These are phyloP conservation scores for Tragelaphus strepsiceros DNA, from an alignment of 2,113 vertebrate genomes.

Conservation along the genomic window DNA sequence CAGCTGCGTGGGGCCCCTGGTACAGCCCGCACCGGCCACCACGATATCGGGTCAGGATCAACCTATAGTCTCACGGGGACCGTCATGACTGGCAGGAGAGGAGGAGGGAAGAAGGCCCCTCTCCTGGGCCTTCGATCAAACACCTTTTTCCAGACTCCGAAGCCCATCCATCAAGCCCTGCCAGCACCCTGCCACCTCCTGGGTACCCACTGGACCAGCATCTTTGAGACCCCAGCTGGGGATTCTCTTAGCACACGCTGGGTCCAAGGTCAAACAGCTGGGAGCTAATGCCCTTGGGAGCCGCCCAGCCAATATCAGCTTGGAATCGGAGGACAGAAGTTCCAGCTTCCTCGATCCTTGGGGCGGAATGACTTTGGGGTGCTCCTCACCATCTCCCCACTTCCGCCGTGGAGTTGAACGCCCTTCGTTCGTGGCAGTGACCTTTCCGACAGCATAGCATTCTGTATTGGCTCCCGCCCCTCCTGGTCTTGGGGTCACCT, in stretches of 20 bases:
- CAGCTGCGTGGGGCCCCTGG: background rate
- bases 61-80: background rate
- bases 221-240: background rate
- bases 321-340: accelerated
- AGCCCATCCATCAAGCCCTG: background rate
- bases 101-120: background rate
- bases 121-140: background rate
- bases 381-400: too few relatives aligned
- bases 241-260: background rate
- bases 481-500: background rate
- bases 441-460: accelerated
- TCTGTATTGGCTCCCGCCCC: background rate
- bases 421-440: accelerated
- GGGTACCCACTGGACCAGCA: background rate
- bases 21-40: background rate
- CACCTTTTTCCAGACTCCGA: too few relatives aligned
- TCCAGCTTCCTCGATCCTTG: background rate
- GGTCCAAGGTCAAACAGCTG: background rate
- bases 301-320: background rate
- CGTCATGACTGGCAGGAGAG: background rate
- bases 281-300: background rate
- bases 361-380: background rate
- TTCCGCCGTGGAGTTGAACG: accelerated
- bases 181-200: background rate
- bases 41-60: accelerated